Evolutionary conservation across 2,797 vertebrate species (phyloP).

Genomic region (Malacoctenus gilli): DNA sequence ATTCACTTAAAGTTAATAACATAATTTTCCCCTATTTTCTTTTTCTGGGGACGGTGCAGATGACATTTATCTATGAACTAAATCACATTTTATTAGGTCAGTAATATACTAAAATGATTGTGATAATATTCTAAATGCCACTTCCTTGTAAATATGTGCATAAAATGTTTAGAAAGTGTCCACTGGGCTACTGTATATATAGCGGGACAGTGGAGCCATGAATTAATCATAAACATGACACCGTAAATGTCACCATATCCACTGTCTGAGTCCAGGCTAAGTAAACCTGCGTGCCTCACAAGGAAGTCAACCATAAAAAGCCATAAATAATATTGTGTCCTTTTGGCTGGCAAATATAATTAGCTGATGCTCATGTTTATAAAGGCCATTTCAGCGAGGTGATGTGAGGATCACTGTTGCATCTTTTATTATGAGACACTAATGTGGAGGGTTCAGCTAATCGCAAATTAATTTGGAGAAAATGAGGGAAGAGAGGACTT

Average conservation of each 20-base stretch:
- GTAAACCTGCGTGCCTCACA: slow-evolving; percentile 45
- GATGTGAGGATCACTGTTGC: slow-evolving; percentile 55
- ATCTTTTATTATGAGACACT: slow-evolving; percentile 32
- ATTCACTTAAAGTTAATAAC: background rate
- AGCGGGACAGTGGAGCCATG: slow-evolving; percentile 31
- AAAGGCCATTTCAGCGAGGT: slow-evolving; percentile 62
- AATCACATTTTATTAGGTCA: background rate
- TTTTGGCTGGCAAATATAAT: slow-evolving; percentile 73
- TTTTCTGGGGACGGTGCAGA: background rate
- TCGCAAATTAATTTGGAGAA: background rate
- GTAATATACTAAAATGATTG: slow-evolving; percentile 10
- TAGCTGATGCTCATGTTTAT: slow-evolving; percentile 64
- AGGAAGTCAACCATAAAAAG: slow-evolving; percentile 60
- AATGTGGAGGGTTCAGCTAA: background rate
- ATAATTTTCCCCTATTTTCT: background rate
- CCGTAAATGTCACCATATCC: slow-evolving; percentile 72
- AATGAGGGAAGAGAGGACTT: background rate
- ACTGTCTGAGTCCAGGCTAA: slow-evolving; percentile 48
- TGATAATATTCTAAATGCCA: slow-evolving; percentile 47
- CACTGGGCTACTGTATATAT: slow-evolving; percentile 32
- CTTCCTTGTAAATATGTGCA: slow-evolving; percentile 43
- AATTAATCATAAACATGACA: slow-evolving; percentile 69
- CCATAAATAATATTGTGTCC: slow-evolving; percentile 70
- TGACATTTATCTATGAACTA: background rate
- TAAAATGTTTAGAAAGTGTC: slow-evolving; percentile 36